Evolutionary conservation across 2,888 invertebrate genomes (phyloP).

Genomic region (Hololepta plana): DNA sequence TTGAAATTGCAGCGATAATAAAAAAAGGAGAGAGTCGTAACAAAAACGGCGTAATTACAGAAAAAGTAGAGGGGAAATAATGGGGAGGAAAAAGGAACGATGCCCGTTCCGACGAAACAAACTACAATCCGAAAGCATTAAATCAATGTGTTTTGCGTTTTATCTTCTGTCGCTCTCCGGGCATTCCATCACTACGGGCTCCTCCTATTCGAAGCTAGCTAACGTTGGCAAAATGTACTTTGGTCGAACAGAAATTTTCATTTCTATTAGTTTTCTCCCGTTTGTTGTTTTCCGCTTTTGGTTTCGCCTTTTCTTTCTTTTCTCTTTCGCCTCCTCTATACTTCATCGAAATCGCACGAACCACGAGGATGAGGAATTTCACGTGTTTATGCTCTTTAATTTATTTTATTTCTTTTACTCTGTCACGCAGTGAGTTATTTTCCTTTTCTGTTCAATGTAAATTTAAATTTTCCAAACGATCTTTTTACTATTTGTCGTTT

Average conservation of each 20-base stretch:
- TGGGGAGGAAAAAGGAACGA: no score
- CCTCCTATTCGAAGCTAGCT: conserved; percentile 3
- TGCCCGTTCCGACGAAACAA: no score
- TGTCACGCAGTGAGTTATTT: neutral
- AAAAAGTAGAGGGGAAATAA: neutral
- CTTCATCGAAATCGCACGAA: conserved; percentile 6
- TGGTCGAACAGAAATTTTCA: no score
- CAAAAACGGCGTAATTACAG: neutral
- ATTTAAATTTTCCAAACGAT: neutral
- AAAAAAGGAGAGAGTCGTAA: no score
- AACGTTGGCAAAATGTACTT: neutral
- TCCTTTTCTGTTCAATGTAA: neutral
- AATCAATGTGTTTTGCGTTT: neutral
- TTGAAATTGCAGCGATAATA: no score
- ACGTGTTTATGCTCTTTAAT: no score
- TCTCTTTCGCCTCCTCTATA: no score
- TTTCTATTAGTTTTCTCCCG: no score
- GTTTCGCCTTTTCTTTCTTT: no score
- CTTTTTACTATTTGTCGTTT: no score
- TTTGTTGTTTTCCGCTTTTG: no score
- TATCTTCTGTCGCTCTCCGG: conserved; percentile 1
- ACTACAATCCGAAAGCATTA: neutral
- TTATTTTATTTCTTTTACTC: no score
- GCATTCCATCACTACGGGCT: conserved; percentile 3
- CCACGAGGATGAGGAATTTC: neutral